These are phyloP conservation scores for Caenorhabditis becei DNA, from an alignment of 2,888 invertebrate species.

Conservation along the genomic window DNA sequence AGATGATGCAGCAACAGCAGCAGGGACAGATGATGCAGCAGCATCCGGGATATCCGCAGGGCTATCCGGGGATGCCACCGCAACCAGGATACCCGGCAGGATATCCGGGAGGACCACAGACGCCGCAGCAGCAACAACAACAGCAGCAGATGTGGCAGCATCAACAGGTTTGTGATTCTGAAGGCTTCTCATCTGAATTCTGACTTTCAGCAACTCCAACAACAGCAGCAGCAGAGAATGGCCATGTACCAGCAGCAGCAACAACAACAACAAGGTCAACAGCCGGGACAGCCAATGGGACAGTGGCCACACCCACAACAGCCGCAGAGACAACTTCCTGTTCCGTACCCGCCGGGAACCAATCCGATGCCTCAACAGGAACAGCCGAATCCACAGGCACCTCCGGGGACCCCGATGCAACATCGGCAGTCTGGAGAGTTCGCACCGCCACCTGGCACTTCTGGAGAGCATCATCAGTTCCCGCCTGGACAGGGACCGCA, in stretches of 20 bases:
- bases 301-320: conserved; percentile 36
- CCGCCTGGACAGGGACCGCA: conserved; percentile 16
- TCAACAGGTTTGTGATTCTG: conserved; percentile 52
- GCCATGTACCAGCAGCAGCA: conserved; percentile 53
- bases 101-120: conserved; percentile 45
- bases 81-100: conserved; percentile 58
- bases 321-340: conserved; percentile 47
- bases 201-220: conserved; percentile 20
- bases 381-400: neutral
- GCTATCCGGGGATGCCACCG: conserved; percentile 23
- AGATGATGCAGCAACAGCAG: conserved; percentile 58
- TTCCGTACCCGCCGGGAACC: conserved; percentile 58
- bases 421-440: conserved; percentile 58
- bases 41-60: conserved; percentile 37
- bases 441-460: conserved; percentile 31
- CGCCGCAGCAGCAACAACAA: conserved; percentile 31
- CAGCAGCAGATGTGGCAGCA: conserved; percentile 58
- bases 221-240: conserved; percentile 51
- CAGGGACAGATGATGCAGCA: conserved; percentile 39
- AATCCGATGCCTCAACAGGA: conserved; percentile 25
- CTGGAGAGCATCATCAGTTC: conserved; percentile 22
- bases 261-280: conserved; percentile 21
- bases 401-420: conserved; percentile 26
- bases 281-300: conserved; percentile 53
- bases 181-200: no score